Evolutionary conservation across 2,113 vertebrate genomes (phyloP), one percentile per base, ranked within the genome.

Genomic region (Cyprinodon brontotheroides): DNA sequence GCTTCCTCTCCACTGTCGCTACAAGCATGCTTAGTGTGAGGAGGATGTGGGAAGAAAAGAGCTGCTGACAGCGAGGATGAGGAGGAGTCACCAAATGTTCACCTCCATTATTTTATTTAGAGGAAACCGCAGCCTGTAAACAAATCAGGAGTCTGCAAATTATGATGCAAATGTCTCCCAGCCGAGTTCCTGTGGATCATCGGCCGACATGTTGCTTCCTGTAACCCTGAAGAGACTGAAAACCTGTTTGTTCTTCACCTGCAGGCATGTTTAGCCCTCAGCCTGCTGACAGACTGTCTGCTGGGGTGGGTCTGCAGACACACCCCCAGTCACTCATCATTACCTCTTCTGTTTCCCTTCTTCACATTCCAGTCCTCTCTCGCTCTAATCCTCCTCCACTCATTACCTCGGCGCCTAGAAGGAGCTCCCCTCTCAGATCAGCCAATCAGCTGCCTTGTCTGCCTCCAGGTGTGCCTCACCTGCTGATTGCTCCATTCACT

Each of bases 361-460:
- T 6, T 9, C 69, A 38, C 4, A 8, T 74, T 39, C 3, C 68
- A 36, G 38, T 37, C 17, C 6, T 70, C 8, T 22, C 29, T 48
- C 10, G 38, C 4, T 41, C 5, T 40, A 22, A n/a, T 17, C n/a
- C 11, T 0, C 50, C 2, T 0, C 11, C n/a, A 0, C 68, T 15
- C 63, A 1, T 57, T 57, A 15, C 17, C 20, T 10, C n/a, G 7
- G 29, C 29, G 29, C 29, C 29, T 29, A 29, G 29, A 29, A 29
- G 29, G 29, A 29, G 29, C 29, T 29, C 29, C 29, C 29, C 29
- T 29, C 29, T 29, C 29, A 72, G 63, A 77, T 60, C 81, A 84
- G 59, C 75, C 77, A 70, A 78, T 88, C 80, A 75, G 36, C 1
- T 39, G 71, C 64, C 75, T 82, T 87, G 65, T 87, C 59, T 64